These are phyloP conservation scores for Centroberyx gerrardi DNA, from an alignment of 2,797 vertebrate genomes.

Conservation along the genomic window DNA sequence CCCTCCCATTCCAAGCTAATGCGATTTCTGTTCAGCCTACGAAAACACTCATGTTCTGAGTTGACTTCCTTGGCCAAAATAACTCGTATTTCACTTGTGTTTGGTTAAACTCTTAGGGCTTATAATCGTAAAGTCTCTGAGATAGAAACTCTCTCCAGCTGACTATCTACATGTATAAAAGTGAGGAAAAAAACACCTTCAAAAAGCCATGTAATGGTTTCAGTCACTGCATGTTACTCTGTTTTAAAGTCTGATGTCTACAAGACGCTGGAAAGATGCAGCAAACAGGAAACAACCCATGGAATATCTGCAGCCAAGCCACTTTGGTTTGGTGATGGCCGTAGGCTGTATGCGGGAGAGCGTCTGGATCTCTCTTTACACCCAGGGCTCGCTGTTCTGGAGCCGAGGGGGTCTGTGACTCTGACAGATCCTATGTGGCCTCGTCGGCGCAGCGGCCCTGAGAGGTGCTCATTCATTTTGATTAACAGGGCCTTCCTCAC, in stretches of 20 bases:
- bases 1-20: slow-evolving; percentile 48
- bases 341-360: slow-evolving; percentile 10
- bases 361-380: slow-evolving; percentile 62
- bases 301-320: slow-evolving; percentile 4
- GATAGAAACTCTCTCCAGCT: not conserved
- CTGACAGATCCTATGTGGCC: slow-evolving; percentile 42
- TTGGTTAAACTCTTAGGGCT: slow-evolving; percentile 30
- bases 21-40: slow-evolving; percentile 42
- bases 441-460: slow-evolving; percentile 49
- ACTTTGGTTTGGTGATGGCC: not conserved
- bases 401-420: not conserved
- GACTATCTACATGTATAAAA: slow-evolving; percentile 17
- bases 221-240: slow-evolving; percentile 7
- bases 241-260: slow-evolving; percentile 1
- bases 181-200: slow-evolving; percentile 17
- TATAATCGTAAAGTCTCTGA: not conserved
- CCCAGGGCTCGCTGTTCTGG: slow-evolving; percentile 19
- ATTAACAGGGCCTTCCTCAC: slow-evolving; percentile 72
- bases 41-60: slow-evolving; percentile 51
- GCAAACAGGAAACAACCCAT: slow-evolving; percentile 30
- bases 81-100: slow-evolving; percentile 37
- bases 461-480: slow-evolving; percentile 76
- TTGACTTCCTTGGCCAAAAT: slow-evolving; percentile 18
- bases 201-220: slow-evolving; percentile 11
- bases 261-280: slow-evolving; percentile 6